Percentiles rank a stretch among this genome's conserved stretches.
Evolutionary conservation across 1,140 invertebrate species (phyloP).

Genomic region (Cryptotermes secundus): DNA sequence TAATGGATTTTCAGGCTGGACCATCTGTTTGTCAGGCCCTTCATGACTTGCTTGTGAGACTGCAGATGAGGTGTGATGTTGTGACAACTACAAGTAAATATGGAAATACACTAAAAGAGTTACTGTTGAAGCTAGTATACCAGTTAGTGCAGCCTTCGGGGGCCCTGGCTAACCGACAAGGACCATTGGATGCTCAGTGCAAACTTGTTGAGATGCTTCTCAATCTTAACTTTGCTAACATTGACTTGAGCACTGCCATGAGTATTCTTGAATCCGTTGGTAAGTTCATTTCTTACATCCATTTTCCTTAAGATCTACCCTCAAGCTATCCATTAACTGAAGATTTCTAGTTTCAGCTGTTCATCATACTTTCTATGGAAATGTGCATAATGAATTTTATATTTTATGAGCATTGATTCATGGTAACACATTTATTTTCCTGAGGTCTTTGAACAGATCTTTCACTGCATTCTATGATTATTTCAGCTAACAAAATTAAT

Average conservation of each 20-base stretch:
- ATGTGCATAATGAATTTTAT: too few species aligned
- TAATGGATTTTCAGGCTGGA: constrained; percentile 61
- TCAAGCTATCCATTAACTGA: too few species aligned
- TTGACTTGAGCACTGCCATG: constrained; percentile 69
- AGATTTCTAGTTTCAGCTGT: too few species aligned
- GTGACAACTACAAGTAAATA: constrained; percentile 55
- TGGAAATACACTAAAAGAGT: constrained; percentile 65
- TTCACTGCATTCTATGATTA: too few species aligned
- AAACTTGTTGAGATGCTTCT: constrained; percentile 68
- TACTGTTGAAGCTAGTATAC: constrained; percentile 68
- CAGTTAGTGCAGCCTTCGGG: constrained; percentile 69
- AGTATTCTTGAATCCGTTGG: constrained; percentile 74
- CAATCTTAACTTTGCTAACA: constrained; percentile 64
- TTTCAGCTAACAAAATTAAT: too few species aligned
- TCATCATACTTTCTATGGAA: too few species aligned
- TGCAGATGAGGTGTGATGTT: constrained; percentile 69
- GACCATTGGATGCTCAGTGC: constrained; percentile 81
- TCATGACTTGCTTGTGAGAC: constrained; percentile 67
- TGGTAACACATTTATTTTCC: too few species aligned
- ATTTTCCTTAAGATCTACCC: too few species aligned
- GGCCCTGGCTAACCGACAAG: constrained; percentile 66
- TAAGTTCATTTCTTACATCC: constrained; percentile 37
- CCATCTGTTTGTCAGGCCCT: constrained; percentile 73
- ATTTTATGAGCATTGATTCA: too few species aligned
- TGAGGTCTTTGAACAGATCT: too few species aligned